Evolutionary conservation across 2,888 invertebrate genomes (phyloP), one percentile per base, ranked within the genome.

Genomic region (Agrotis exclamationis): DNA sequence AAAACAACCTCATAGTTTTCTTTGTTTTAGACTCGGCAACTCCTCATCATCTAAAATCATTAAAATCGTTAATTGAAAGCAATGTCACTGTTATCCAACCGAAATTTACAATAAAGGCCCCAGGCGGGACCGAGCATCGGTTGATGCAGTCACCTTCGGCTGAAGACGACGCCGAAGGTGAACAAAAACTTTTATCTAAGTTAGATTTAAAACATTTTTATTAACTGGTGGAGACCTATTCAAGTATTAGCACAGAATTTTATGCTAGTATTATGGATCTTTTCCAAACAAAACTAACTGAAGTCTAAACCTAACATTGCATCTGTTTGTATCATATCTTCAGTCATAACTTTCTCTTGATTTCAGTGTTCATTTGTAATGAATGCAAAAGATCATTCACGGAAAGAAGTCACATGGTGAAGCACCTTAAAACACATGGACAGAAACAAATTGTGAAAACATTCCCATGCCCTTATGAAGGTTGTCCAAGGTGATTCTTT

Each of bases 311-410:
- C 4, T 39, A 67, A 24, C 20, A n/a, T 50, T 22, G 13, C 50
- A 51, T 47, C 14, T 24, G 11, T 39, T 39, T 39, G 11, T 11
- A 39, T 39, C 11, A 39, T 57, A 18, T 64, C 2, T 65, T 22
- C 20, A n/a, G 16, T n/a, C 57, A 33, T 50, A 59, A 45, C 45
- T 73, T 66, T 73, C 50, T 60, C 91, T 91, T 64, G 14, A 48
- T 84, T 84, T 79, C 91, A 96, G 96, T 93, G 84, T 96, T 87
- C 79, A 89, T 90, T 71, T 96, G 96, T 83, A 85, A 95, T 86
- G 91, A 92, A 56, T 96, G 96, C 87, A 91, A 91, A 16, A 91
- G 92, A 86, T 86, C 85, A 63, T 96, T 95, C 83, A 93, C 92
- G 65, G 85, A 92, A 80, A 90, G 95, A 80, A 79, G 75, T 51